Evolutionary conservation across 2,888 invertebrate genomes (phyloP), one percentile per base, ranked within the genome.

Genomic region (Eubasilissa splendida): DNA sequence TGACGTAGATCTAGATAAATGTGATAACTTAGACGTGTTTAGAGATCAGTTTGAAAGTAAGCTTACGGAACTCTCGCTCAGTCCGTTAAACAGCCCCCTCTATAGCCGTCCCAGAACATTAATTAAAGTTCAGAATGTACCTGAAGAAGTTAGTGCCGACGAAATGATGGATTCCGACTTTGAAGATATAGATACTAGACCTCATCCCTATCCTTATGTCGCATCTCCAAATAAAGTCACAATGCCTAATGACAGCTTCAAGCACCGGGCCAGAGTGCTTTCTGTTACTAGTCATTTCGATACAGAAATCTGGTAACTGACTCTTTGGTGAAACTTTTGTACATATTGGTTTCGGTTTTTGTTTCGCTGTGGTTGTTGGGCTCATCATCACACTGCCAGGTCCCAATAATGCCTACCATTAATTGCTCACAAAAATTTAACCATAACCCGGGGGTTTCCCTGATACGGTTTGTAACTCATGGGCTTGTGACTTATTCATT

Each of bases 261-360:
- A 91, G 87, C 93, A 93, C 87, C 91, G 92, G 84, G 94, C 93
- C 80, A 90, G 93, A 86, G 92, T 94, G 83, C 90, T 95, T 84
- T 92, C 93, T 80, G 91, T 93, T 83, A 89, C 91, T 80, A 90
- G 90, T 86, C 92, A 93, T 84, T 91, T 91, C 85, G 92, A 92
- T 83, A 95, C 95, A 79, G 95, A 95, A 90, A 95, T 95, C 86
- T 95, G 95, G 95, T 95, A 91, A 89, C 12, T 76, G 77, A 59
- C 82, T 82, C 80, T 84, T 79, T 80, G 83, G 53, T 81, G 10
- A 42, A 66, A 59, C 42, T 56, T 71, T 75, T 75, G 76, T 77
- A 79, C 59, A 79, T 81, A 68, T 65, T 79, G 81, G 83, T 83
- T 80, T 73, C 66, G 81, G 75, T 82, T 59, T 63, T 56, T 76